A percentile compares a stretch with the other conserved stretches of the same genome.
Evolutionary conservation across 2,113 vertebrate species (phyloP).

Genomic region (Malurus melanocephalus): DNA sequence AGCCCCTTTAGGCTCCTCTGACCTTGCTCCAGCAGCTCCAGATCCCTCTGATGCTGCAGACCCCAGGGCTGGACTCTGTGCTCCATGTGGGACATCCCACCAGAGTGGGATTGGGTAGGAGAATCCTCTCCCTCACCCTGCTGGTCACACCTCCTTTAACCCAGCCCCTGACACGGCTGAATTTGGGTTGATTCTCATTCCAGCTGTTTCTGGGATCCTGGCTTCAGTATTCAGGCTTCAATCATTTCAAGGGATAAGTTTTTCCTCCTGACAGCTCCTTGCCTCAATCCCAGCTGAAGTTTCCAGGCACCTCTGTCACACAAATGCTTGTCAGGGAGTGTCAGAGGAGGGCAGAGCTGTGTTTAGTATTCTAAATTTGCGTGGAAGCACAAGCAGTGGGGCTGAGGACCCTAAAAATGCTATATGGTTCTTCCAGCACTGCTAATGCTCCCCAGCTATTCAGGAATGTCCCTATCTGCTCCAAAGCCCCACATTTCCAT

Average conservation of each 20-base stretch:
- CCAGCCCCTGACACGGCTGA: accelerated
- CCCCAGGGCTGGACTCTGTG: neutral
- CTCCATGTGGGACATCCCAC: too few species aligned
- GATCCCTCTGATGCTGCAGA: neutral
- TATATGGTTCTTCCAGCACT: neutral
- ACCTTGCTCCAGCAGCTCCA: neutral
- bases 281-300: neutral
- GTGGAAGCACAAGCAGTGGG: neutral
- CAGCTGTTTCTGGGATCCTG: neutral
- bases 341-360: neutral
- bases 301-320: neutral
- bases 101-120: neutral
- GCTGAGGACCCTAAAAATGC: neutral
- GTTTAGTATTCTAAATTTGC: neutral
- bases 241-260: neutral
- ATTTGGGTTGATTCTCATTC: neutral
- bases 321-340: neutral
- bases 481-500: neutral
- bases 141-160: accelerated
- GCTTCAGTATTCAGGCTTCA: neutral
- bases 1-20: neutral
- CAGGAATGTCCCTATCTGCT: neutral
- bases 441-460: neutral
- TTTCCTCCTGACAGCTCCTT: neutral
- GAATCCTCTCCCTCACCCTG: neutral